Percentiles rank a stretch among this genome's conserved stretches.
These are phyloP conservation scores for Allophyes oxyacanthae DNA, from an alignment of 2,888 invertebrate species.

Conservation along the genomic window DNA sequence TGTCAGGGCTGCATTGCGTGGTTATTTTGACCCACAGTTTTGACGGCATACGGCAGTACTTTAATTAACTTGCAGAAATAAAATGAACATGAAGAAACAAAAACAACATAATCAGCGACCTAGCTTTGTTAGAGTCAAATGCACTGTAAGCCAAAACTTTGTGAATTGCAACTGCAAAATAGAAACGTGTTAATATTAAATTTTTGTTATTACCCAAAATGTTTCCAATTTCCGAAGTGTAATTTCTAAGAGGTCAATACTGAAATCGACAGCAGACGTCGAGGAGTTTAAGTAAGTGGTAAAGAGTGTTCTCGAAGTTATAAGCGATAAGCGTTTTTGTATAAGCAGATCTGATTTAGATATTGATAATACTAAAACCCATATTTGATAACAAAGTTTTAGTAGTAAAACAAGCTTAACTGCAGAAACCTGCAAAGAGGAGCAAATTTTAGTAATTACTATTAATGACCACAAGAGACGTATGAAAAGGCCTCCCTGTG, in stretches of 20 bases:
- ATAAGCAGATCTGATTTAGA: not conserved
- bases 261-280: slow-evolving; percentile 63
- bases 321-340: slow-evolving; percentile 37
- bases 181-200: slow-evolving; percentile 18
- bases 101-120: not conserved
- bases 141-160: slow-evolving; percentile 4
- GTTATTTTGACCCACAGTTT: no score
- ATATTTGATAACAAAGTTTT: no score
- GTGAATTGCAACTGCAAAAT: slow-evolving; percentile 5
- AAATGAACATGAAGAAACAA: not conserved
- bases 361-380: no score
- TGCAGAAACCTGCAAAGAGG: no score
- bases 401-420: no score
- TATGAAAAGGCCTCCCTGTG: no score
- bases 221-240: slow-evolving; percentile 40
- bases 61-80: no score
- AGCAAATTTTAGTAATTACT: no score
- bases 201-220: slow-evolving; percentile 45
- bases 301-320: slow-evolving; percentile 43
- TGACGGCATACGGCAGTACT: no score
- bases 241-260: slow-evolving; percentile 57
- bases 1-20: no score
- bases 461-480: no score
- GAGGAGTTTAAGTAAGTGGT: slow-evolving; percentile 53
- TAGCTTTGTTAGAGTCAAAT: not conserved